Evolutionary conservation across 2,797 vertebrate genomes (phyloP).

Genomic region (Dicrostonyx torquatus): DNA sequence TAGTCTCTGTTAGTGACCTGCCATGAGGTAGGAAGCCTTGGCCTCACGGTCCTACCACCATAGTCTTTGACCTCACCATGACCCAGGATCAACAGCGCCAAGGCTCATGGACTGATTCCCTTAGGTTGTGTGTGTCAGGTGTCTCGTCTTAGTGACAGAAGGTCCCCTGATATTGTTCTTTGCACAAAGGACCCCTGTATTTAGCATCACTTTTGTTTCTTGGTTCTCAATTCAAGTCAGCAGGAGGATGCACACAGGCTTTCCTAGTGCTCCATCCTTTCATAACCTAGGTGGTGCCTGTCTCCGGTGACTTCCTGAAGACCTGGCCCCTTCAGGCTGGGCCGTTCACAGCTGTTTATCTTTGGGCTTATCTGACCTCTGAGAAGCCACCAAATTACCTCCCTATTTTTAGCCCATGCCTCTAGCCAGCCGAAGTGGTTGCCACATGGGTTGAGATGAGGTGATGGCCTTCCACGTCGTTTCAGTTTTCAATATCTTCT

Average conservation of each 20-base stretch:
- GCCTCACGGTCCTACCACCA: background rate
- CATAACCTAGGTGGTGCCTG: background rate
- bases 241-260: accelerated
- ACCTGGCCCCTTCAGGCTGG: accelerated
- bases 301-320: background rate
- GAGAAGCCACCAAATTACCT: background rate
- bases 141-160: background rate
- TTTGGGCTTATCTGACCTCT: slow-evolving; percentile 34
- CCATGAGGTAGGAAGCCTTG: background rate
- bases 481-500: background rate
- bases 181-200: background rate
- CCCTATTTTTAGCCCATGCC: background rate
- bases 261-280: accelerated
- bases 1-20: background rate
- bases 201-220: background rate
- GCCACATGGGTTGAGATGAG: background rate
- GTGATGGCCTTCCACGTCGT: background rate
- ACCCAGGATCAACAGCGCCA: background rate
- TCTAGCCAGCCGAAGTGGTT: background rate
- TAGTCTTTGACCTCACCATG: background rate
- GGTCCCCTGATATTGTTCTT: background rate
- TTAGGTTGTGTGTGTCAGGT: background rate
- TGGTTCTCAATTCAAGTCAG: background rate
- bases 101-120: background rate
- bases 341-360: background rate